Base-by-base conservation (phyloP, 2,888 invertebrate species). In the Athrips mouffetella region DNA sequence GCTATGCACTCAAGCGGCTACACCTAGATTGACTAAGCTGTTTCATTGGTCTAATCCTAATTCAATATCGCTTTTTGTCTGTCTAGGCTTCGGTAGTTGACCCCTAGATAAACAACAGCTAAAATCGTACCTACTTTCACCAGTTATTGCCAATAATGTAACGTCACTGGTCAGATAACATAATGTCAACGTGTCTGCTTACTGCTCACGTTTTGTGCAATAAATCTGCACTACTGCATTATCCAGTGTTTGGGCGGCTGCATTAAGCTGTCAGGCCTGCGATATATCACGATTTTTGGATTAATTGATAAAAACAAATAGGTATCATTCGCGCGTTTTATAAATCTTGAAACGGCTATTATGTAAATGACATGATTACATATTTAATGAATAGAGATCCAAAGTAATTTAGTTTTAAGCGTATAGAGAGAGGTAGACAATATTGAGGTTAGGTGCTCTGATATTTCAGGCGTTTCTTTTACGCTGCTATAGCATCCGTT, bases 31-130 rank as follows among this genome's bases (percentile, higher is more conserved):
- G 77, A 60, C 74, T 76, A 80, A 82, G 81, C 74, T 73, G 78
- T 80, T 85, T 78, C 76, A 82, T 80, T 77, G 70, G 73, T 64
- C 76, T 86, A 84, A 88, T 87, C 86, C 86, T 81, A 76, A 79
- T 81, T 78, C 76, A 76, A 80, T 80, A 80, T 67, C 72, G 64
- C 63, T 84, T 84, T 86, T 84, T 82, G 77, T 73, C 54, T 54
- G 78, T 73, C 77, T 72, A 61, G 63, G 53, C n/a, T 58, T 65
- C 66, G 60, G 54, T 59, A 68, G 62, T 70, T 65, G 73, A 71
- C 76, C 76, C 67, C 75, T 71, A 63, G 71, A 66, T 69, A 61
- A 62, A 66, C 16, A 27, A 4, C 20, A 27, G 13, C 65, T 56
- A 69, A 68, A 60, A 48, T 66, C 64, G 62, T 67, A 73, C 70